Conservation (phyloP, 2,888 invertebrate genomes). For the Drosophila tanythrix region DNA sequence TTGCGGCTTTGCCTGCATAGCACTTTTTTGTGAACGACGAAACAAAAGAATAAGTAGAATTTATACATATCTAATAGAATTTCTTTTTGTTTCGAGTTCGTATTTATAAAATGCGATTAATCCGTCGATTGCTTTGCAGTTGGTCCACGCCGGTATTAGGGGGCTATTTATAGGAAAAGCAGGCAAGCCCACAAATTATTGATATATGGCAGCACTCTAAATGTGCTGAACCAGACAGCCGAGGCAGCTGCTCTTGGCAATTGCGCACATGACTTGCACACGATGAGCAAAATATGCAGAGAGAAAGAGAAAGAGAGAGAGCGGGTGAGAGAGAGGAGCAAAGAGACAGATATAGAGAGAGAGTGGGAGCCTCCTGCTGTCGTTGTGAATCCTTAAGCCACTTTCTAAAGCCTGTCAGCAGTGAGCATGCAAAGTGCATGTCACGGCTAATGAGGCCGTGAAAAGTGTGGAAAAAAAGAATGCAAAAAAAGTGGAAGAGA, state of each 20-base stretch:
- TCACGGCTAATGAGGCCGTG: conserved; percentile 55
- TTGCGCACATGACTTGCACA: conserved; percentile 65
- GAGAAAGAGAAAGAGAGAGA: background rate
- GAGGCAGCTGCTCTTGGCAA: conserved; percentile 46
- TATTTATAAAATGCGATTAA: conserved; percentile 71
- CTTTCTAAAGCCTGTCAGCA: conserved; percentile 29
- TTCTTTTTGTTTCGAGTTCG: conserved; percentile 45
- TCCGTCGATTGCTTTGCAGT: conserved; percentile 50
- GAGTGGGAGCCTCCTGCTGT: background rate
- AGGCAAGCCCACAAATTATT: conserved; percentile 50
- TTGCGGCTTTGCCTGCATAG: conserved; percentile 22
- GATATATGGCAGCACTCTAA: conserved; percentile 64
- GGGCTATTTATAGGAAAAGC: conserved; percentile 64
- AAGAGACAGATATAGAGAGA: background rate
- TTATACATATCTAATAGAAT: conserved; percentile 42
- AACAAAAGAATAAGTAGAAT: conserved; percentile 8
- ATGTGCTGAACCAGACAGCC: conserved; percentile 18
- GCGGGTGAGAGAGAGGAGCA: background rate
- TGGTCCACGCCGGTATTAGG: conserved; percentile 10
- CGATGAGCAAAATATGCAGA: conserved; percentile 8
- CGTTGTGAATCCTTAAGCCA: conserved; percentile 21
- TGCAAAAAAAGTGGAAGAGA: background rate
- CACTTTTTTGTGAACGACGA: conserved; percentile 33
- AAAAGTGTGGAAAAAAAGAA: conserved; percentile 5
- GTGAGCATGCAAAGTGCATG: conserved; percentile 48